Percentiles rank a stretch among this genome's conserved stretches.
Evolutionary conservation across 2,888 invertebrate species (phyloP).

Genomic region (Latrodectus elegans): DNA sequence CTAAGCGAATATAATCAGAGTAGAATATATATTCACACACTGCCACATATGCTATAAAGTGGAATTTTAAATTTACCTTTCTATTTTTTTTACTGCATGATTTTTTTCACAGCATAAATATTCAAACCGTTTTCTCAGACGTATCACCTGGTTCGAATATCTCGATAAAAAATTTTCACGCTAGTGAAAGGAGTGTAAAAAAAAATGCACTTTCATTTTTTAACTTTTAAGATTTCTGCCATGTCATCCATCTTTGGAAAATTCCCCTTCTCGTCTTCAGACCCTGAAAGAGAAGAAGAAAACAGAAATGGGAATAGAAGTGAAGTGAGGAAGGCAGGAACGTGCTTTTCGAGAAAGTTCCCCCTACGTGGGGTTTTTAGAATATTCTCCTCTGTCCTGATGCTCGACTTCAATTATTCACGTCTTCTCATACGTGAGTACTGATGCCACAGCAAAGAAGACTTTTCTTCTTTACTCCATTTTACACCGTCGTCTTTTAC

Average conservation of each 20-base stretch:
- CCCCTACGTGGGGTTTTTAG: slow-evolving; percentile 25
- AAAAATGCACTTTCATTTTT: slow-evolving; percentile 38
- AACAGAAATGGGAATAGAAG: slow-evolving; percentile 22
- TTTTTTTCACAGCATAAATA: slow-evolving; percentile 23
- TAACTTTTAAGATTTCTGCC: slow-evolving; percentile 47
- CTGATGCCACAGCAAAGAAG: slow-evolving; percentile 18
- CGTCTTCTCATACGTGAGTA: slow-evolving; percentile 45
- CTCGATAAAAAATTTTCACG: slow-evolving; percentile 19
- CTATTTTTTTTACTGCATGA: not conserved
- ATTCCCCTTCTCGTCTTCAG: slow-evolving; percentile 39
- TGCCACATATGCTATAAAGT: not conserved
- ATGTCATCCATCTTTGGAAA: slow-evolving; percentile 46
- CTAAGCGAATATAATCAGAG: not conserved
- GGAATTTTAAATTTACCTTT: not conserved
- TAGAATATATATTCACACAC: not conserved
- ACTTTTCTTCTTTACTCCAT: not conserved
- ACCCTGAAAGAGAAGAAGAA: slow-evolving; percentile 11
- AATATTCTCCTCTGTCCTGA: slow-evolving; percentile 21
- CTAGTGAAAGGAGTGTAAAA: not conserved
- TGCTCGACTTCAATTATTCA: slow-evolving; percentile 56
- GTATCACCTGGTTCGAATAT: slow-evolving; percentile 30
- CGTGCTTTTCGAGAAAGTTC: slow-evolving; percentile 48
- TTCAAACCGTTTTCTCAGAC: slow-evolving; percentile 25
- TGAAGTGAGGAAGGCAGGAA: slow-evolving; percentile 44
- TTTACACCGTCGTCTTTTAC: slow-evolving; percentile 28